Evolutionary conservation across 2,888 invertebrate species (phyloP), one percentile per base, ranked within the genome.

Genomic region (Carcina quercana): DNA sequence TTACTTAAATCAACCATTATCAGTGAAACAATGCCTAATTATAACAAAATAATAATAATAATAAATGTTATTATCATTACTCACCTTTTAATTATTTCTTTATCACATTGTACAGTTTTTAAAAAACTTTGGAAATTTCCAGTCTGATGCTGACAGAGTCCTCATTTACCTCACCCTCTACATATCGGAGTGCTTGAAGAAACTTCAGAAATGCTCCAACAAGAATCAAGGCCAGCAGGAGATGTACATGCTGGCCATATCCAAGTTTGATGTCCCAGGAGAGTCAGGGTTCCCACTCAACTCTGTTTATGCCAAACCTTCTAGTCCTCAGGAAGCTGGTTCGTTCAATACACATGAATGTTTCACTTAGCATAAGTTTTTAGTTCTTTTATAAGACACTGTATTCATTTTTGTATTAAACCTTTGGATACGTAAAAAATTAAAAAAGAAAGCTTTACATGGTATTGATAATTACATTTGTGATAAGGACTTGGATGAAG

Each of bases 161-260:
- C 85, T 99, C 14, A 99, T 99, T 54, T 99, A 99, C 69, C 88
- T 98, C 27, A 99, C 98, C 1, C 83, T 99, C 20, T 99, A 98
- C 68, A 94, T 98, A 50, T 97, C 97, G 0, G 99, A 99, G 73
- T 99, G 99, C 60, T 82, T 99, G 42, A 98, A 98, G 68, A 92
- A 93, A 53, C 82, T 99, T 15, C 96, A 97, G 61, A 94, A 93
- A 71, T 97, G 97, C 69, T 89, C 92, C 5, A 95, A 90, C 50
- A 96, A 95, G 69, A 90, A 87, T 53, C 94, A 96, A 71, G 99
- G 94, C 0, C 87, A 90, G 48, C 96, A 97, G 62, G 99, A 99
- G 68, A 95, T 99, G 95, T 96, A 96, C 63, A 91, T 96, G 40
- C 83, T 99, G 53, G 98, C 98, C 1, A 93, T 97, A 53, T 93